Evolutionary conservation across 2,888 invertebrate genomes (phyloP), one percentile per base, ranked within the genome.

Genomic region (Bellardia pandia): DNA sequence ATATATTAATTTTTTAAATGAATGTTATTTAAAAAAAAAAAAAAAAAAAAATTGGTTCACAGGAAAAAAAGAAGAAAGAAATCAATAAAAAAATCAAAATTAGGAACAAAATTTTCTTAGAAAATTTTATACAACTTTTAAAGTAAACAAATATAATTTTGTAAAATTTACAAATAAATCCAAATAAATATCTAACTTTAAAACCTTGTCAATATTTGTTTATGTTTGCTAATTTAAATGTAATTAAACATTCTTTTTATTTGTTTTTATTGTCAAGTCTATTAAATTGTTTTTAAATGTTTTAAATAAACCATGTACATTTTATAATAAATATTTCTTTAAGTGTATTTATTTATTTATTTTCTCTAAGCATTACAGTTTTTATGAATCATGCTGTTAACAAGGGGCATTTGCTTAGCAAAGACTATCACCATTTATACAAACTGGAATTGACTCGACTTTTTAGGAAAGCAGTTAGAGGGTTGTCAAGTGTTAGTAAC

Each of bases 191-290:
- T 2, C 14, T 30, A 53, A 40, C 9, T 69, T 62, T 30, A 60
- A 71, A 64, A 78, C 53, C 62, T 85, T 72, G 75, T 83, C 83
- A 68, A 60, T 75, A 62, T 60, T 84, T 79, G 68, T 85, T 78
- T 40, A 58, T 72, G 56, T 84, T 82, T 86, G 62, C 42, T 75
- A 37, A 56, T 68, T 64, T 37, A 64, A 83, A 45, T 79, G 14
- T 78, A 71, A 60, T 66, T 62, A 80, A 72, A 69, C 1, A 60
- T 71, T 76, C 58, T 42, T 37, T 86, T 84, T 60, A 83, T 83
- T 87, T 85, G 75, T 87, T 88, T 80, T 80, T 82, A 75, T 81
- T 86, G 60, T 75, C 69, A 86, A 88, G 42, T 79, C 48, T 71
- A 76, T 77, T 69, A 16, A 76, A 72, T 82, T 88, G 76, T 85